Percentiles rank a stretch among this genome's conserved stretches.
These are phyloP conservation scores for Meriones unguiculatus DNA, from an alignment of 2,113 vertebrate genomes.

Conservation along the genomic window DNA sequence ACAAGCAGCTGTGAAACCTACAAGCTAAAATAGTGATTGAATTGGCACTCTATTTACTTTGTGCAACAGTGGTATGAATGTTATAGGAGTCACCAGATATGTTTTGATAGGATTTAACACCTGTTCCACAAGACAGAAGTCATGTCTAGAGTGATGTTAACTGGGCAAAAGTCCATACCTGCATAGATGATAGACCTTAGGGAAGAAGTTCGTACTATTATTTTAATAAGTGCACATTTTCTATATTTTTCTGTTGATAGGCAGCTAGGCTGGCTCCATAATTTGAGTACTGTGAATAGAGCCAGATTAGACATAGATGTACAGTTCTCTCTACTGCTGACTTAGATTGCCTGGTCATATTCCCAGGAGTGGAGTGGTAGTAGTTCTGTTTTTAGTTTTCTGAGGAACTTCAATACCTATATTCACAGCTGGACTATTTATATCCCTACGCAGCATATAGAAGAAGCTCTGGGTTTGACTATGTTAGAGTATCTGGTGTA, in stretches of 20 bases:
- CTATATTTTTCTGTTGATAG: background rate
- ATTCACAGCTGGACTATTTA: background rate
- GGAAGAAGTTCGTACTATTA: background rate
- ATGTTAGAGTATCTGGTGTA: background rate
- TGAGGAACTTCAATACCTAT: background rate
- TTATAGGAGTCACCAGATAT: background rate
- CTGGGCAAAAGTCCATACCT: background rate
- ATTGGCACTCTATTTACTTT: background rate
- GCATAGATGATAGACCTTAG: background rate
- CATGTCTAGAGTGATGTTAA: background rate
- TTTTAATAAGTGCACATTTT: background rate
- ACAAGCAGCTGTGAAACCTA: background rate
- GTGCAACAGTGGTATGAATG: background rate
- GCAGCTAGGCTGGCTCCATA: no score
- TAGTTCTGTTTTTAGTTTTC: background rate
- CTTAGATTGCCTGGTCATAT: background rate
- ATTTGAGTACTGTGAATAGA: background rate
- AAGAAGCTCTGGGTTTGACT: background rate
- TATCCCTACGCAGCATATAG: background rate
- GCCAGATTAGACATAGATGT: background rate
- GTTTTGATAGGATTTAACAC: background rate
- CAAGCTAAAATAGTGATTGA: background rate
- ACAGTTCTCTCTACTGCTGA: background rate
- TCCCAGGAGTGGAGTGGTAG: background rate
- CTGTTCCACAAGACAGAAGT: background rate